These are phyloP conservation scores for Sebastes baramenuke DNA, from an alignment of 2,797 vertebrate species.

Conservation along the genomic window DNA sequence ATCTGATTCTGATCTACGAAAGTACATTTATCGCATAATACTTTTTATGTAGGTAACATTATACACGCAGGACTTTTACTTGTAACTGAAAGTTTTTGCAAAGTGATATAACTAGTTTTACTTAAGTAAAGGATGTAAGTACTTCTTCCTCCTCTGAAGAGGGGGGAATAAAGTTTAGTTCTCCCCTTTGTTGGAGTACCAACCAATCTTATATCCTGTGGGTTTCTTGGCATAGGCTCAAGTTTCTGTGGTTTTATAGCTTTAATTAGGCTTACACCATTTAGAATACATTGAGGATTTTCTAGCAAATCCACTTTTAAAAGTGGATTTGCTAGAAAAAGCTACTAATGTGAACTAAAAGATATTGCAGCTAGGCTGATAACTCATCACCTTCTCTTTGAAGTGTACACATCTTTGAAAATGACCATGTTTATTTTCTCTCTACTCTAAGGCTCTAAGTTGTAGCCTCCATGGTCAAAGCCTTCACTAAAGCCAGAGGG, in stretches of 20 bases:
- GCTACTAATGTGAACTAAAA: background rate
- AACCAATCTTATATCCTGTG: background rate
- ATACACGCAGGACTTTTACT: background rate
- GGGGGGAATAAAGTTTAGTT: background rate
- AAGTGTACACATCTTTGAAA: background rate
- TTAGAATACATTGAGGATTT: background rate
- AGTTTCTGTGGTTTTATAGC: background rate
- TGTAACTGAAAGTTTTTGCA: background rate
- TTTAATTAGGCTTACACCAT: background rate
- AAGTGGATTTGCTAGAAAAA: background rate
- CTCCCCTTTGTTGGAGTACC: too few species aligned
- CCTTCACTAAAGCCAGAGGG: constrained; percentile 13
- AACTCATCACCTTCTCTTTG: background rate
- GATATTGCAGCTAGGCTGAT: background rate
- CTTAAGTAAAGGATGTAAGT: background rate
- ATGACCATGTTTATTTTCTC: background rate
- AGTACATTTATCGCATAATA: background rate
- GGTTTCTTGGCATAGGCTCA: background rate
- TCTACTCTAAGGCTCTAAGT: background rate
- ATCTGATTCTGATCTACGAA: too few species aligned
- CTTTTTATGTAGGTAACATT: background rate
- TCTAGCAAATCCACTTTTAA: background rate
- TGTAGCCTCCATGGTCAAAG: background rate
- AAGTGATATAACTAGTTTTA: background rate
- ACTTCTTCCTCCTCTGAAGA: background rate